Base-by-base conservation (phyloP, 2,888 invertebrate species). In the Acronicta leporina region DNA sequence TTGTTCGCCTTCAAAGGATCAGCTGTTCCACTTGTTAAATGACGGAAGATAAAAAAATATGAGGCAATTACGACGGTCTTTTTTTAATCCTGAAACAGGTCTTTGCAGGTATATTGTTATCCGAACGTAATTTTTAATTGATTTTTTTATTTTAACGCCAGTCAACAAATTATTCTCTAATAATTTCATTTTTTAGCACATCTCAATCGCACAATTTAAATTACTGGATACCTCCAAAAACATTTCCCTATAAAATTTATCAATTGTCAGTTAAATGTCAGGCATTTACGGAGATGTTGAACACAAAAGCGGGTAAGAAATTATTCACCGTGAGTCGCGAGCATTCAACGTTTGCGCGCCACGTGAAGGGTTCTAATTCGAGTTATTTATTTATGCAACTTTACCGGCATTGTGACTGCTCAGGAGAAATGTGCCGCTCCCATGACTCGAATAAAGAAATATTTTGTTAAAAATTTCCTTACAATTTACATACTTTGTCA, bases 381-480 rank as follows among this genome's bases (percentile, higher is more conserved):
- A 85, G 79, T 86, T 87, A 90, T 89, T 91, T 90, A 90, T 90
- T 89, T 87, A 89, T 89, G 86, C 89, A 87, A 85, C 83, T 83
- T 82, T 76, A 82, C 82, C 77, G 79, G 68, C 75, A 73, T 81
- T 79, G 75, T 86, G 85, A 89, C 83, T 84, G 87, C 73, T 70
- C 75, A 53, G 46, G 82, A 86, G 86, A 84, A 84, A 85, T 83
- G 73, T 62, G 54, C 60, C 66, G 63, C 67, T 82, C 82, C 80
- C 82, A 79, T 78, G 76, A 70, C 69, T 66, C 55, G 70, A 63
- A 72, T 75, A 80, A 82, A 84, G 82, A 82, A 78, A 73, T 68
- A 66, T 73, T 79, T 81, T 79, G 76, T 84, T 11, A 78, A 80
- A 82, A 82, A 80, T 81, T 79, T 79, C 74, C 77, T 79, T 77